Evolutionary conservation across 2,113 vertebrate genomes (phyloP).

Genomic region (Caranx melampygus): DNA sequence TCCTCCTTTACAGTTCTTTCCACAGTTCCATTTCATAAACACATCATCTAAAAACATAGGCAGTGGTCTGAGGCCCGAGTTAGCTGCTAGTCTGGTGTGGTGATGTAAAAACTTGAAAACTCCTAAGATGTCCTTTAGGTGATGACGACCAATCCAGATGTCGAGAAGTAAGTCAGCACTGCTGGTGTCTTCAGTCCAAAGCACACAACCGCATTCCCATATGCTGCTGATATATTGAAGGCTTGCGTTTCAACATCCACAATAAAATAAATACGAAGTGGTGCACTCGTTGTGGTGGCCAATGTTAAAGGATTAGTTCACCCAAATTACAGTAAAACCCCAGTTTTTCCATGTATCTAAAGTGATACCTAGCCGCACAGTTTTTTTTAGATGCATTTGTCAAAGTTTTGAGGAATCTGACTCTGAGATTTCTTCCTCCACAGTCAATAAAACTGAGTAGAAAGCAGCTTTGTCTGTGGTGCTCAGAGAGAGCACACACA

Average conservation of each 20-base stretch:
- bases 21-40: slow-evolving; percentile 31
- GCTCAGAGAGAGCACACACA: too few relatives aligned
- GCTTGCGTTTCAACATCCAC: not conserved
- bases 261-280: slow-evolving; percentile 6
- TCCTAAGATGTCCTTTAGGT: slow-evolving; percentile 18
- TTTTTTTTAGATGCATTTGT: too few relatives aligned
- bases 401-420: too few relatives aligned
- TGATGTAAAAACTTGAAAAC: slow-evolving; percentile 25
- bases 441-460: too few relatives aligned
- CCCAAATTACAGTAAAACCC: not conserved
- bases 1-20: slow-evolving; percentile 18
- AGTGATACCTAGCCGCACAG: not conserved
- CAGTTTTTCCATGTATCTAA: not conserved
- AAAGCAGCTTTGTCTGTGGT: too few relatives aligned
- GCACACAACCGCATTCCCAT: slow-evolving; percentile 31
- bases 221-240: slow-evolving; percentile 14
- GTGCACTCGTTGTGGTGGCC: not conserved
- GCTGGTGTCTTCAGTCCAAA: slow-evolving; percentile 22
- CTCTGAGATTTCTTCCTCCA: not conserved
- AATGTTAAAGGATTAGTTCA: not conserved
- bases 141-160: slow-evolving; percentile 63
- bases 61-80: slow-evolving; percentile 29
- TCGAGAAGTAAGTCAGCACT: slow-evolving; percentile 31
- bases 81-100: slow-evolving; percentile 16
- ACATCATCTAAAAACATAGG: slow-evolving; percentile 36